Evolutionary conservation across 1,140 invertebrate genomes (phyloP), one percentile per base, ranked within the genome.

Genomic region (Meloidogyne hapla): DNA sequence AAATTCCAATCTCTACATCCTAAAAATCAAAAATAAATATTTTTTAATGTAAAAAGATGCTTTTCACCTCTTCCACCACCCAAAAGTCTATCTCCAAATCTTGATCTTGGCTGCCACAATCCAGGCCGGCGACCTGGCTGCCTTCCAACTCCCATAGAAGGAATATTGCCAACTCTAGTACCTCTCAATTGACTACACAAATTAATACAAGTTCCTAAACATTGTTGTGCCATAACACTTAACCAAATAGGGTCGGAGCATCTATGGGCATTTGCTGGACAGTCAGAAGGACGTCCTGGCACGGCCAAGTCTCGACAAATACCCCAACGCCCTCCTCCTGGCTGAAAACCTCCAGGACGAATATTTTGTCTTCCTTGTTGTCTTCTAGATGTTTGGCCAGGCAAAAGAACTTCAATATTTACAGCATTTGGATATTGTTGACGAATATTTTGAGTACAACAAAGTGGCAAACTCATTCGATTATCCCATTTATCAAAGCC

Each of bases 241-340:
- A 13, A 6, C 68, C 68, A 69, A 18, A 33, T 2, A 6, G 68
- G 12, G 6, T 69, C 68, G 15, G 28, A 45, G 18, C 68, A 69
- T 25, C 33, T 42, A 33, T 69, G 28, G 10, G 3, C 12, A 18
- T 42, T 69, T 69, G 68, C 28, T 5, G 68, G 12, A 69, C 68
- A 69, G 15, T 69, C 68, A 23, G 68, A 69, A 25, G 68, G 12
- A 69, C 68, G 68, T 42, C 68, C 68, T 18, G 68, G 68, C 68
- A 69, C 28, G 18, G 40, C 48, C 15, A 69, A 69, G 18, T 69
- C 68, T 15, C 68, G 26, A 56, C 68, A 69, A 56, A 56, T 18
- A 45, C 13, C 1, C 42, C 42, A 56, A n/a, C 18, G 48, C 8
- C 48, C 48, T 56, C 45, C 45, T 48, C 45, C 45, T 48, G 45